phyloP scores from a whole-genome alignment of 2,888 invertebrate species.

The Zaprionus bogoriensis region DNA sequence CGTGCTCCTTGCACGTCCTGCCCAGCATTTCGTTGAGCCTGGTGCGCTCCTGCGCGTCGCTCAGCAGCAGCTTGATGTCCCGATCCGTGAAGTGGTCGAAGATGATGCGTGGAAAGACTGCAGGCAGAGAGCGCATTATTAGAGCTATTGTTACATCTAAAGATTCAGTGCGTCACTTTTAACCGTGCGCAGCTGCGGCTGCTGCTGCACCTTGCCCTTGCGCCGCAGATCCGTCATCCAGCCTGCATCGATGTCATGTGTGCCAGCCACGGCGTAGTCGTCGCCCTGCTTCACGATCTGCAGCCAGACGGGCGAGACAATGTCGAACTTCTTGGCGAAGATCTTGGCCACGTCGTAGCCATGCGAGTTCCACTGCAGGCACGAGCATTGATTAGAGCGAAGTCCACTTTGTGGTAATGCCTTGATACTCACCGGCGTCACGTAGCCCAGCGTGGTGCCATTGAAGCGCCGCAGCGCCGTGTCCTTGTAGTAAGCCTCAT shows the following conservation, averaged over 20 bases:
- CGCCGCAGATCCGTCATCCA: constrained; percentile 91
- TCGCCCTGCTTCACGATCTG: constrained; percentile 88
- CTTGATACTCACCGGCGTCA: constrained; percentile 90
- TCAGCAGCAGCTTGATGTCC: constrained; percentile 89
- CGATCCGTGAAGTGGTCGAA: constrained; percentile 93
- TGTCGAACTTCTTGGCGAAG: constrained; percentile 94
- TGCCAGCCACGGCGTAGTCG: constrained; percentile 87
- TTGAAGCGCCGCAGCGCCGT: constrained; percentile 87
- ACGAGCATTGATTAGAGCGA: neutral
- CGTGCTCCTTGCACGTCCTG: constrained; percentile 88
- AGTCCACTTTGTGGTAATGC: neutral
- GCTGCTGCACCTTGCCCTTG: constrained; percentile 60
- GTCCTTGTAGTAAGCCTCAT: constrained; percentile 89
- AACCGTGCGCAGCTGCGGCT: constrained; percentile 39
- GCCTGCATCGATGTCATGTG: constrained; percentile 92
- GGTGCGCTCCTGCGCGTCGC: constrained; percentile 86
- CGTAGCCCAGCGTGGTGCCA: constrained; percentile 92
- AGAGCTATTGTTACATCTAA: neutral
- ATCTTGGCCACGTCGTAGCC: constrained; percentile 96
- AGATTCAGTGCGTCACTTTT: too few relatives aligned
- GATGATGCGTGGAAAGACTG: constrained; percentile 92
- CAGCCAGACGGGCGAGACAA: constrained; percentile 97
- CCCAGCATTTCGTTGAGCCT: constrained; percentile 88
- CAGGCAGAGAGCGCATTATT: neutral
- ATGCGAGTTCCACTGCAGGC: constrained; percentile 94